Evolutionary conservation across 2,797 vertebrate genomes (phyloP), one percentile per base, ranked within the genome.

Genomic region (Yasuhikotakia modesta): DNA sequence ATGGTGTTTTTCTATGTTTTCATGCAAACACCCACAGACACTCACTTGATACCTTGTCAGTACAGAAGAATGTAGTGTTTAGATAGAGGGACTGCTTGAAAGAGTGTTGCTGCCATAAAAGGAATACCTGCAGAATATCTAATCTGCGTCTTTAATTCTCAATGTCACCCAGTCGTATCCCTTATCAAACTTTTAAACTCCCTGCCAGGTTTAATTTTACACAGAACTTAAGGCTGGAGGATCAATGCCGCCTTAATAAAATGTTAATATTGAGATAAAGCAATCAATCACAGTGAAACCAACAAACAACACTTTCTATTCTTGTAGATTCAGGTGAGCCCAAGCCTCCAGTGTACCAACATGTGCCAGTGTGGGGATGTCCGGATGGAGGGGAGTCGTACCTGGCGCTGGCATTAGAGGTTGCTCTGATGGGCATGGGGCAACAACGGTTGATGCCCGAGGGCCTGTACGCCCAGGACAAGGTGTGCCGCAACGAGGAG

Each of bases 371-470:
- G 1, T 92, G 92, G 83, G 90, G 94, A 73, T 95, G 91, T 81
- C 87, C 92, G 32, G 95, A 95, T 8, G 91, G 87, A 1, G 87
- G 92, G 19, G 97, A 99, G 88, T 99, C 97, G 14, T 99, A 97
- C 91, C 92, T 99, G 86, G 95, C 96, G 5, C 83, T 99, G 86
- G 96, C 97, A 73, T 88, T 99, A 82, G 97, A 99, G 90, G 97
- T 98, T 87, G 96, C 96, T 7, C 89, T 99, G 81, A 96, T 99
- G 96, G 97, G 97, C 6, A 96, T 99, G 96, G 97, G 97, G 70
- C 97, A 99, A 88, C 97, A 99, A 88, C 93, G 97, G 70, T 94
- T 99, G 86, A 99, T 99, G 97, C 97, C 97, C 0, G 97, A 99
- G 89, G 97, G 97, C 48, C 92, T 99, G 2, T 99, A 99, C 0